phyloP scores from a whole-genome alignment of 2,113 vertebrate genomes.

The Colaptes auratus region DNA sequence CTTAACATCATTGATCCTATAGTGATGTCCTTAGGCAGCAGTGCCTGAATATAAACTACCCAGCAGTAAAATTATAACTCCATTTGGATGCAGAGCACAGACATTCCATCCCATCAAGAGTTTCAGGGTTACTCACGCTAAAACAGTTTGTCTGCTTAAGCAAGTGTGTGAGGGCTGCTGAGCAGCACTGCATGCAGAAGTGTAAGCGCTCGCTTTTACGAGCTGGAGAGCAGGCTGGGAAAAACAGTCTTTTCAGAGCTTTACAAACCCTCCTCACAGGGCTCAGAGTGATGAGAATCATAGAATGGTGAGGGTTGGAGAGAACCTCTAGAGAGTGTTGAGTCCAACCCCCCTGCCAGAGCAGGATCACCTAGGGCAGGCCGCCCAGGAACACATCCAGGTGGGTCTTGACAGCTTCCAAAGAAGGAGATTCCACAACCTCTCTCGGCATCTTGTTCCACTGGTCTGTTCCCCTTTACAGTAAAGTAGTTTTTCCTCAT shows the following conservation, averaged over 20 bases:
- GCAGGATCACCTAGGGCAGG: too few species aligned
- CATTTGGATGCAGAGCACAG: conserved; percentile 20
- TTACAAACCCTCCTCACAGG: not conserved
- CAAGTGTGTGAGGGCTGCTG: fast-evolving
- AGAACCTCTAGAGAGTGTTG: too few species aligned
- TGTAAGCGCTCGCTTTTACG: fast-evolving
- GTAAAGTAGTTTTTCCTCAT: too few species aligned
- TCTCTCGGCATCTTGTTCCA: too few species aligned
- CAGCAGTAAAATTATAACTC: not conserved
- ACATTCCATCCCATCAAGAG: not conserved
- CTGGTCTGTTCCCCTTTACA: too few species aligned
- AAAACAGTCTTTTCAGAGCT: not conserved
- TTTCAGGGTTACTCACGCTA: conserved; percentile 2
- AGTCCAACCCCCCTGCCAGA: too few species aligned
- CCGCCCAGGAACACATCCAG: too few species aligned
- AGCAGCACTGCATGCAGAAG: not conserved
- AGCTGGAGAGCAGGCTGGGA: not conserved
- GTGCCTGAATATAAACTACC: conserved; percentile 22
- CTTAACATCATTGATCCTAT: not conserved
- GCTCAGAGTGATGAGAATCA: not conserved
- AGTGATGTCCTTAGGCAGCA: not conserved
- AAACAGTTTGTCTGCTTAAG: not conserved
- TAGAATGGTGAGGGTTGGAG: too few species aligned
- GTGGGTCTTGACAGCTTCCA: too few species aligned
- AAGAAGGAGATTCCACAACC: too few species aligned